Evolutionary conservation across 92 coral and sea anemone species (phyloP), one percentile per base, ranked within the genome.

Genomic region (Phenganax marumi): DNA sequence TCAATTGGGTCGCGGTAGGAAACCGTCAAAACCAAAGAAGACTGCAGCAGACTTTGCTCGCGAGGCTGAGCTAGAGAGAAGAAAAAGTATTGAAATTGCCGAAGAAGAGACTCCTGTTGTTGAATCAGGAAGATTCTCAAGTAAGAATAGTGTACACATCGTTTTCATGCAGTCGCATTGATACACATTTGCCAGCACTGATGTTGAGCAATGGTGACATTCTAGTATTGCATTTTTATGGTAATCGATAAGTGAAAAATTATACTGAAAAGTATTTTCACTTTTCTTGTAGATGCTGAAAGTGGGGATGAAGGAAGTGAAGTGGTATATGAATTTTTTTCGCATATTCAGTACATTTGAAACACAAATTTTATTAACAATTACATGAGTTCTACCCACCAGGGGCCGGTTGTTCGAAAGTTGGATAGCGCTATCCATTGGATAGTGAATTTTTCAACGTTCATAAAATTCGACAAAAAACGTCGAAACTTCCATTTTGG

Each of bases 11-110:
- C 85, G 84, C 12, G 79, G 77, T 3, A 88, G 79, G 68, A 91
- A 89, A 54, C 75, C 92, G 3, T 88, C 91, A 68, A 89, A 91
- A 66, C 84, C 99, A 10, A 74, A 97, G 48, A 96, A 96, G 72
- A 92, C 85, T 77, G 99, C 99, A 52, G 99, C 97, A 19, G 99
- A 96, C 81, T 96, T 96, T 65, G 87, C 93, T 16, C 92, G 97
- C 51, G 99, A 96, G 51, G 83, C 89, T 60, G 97, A 96, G 55
- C 84, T 90, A 66, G 93, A 93, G 12, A 76, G 92, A 39, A 92
- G 91, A 70, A 90, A 84, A 19, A 84, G 89, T 48, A 87, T 87
- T 77, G 77, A 85, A 58, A 77, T 72, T 47, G 72, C 85, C 71
- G 81, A 53, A 10, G 69, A 87, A 48, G 68, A 56, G 16, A 22